Evolutionary conservation across 2,888 invertebrate genomes (phyloP).

Genomic region (Gasteruption jaculator): DNA sequence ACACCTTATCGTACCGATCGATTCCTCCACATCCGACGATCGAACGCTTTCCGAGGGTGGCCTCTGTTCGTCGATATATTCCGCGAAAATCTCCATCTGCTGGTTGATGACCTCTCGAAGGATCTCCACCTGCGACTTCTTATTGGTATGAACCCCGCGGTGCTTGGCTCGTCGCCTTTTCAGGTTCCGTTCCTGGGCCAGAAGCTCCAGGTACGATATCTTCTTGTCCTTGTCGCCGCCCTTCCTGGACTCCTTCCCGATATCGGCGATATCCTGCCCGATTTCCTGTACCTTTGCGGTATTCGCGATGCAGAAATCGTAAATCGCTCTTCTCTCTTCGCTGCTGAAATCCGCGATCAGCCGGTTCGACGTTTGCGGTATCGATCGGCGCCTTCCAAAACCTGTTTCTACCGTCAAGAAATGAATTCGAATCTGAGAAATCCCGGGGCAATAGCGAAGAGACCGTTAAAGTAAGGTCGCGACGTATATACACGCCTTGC

Average conservation of each 20-base stretch:
- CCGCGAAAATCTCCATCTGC: conserved; percentile 45
- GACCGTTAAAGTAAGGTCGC: conserved; percentile 9
- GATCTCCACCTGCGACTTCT: conserved; percentile 46
- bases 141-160: conserved; percentile 47
- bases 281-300: conserved; percentile 41
- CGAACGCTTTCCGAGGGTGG: too few species aligned
- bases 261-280: conserved; percentile 41
- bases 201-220: conserved; percentile 37
- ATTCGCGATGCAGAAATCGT: conserved; percentile 45
- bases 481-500: not conserved
- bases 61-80: conserved; percentile 32
- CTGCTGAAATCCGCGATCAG: conserved; percentile 46
- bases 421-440: conserved; percentile 19
- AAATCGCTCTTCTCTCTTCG: conserved; percentile 46
- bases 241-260: conserved; percentile 34
- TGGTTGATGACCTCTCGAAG: conserved; percentile 45
- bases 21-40: too few species aligned
- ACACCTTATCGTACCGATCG: too few species aligned
- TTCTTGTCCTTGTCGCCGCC: conserved; percentile 19
- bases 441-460: conserved; percentile 9
- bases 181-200: conserved; percentile 44
- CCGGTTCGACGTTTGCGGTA: conserved; percentile 49
- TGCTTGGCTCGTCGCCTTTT: conserved; percentile 45
- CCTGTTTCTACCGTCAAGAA: conserved; percentile 41
- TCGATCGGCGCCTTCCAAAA: conserved; percentile 39